phyloP scores from a whole-genome alignment of 2,797 vertebrate genomes.

The Argentina silus region DNA sequence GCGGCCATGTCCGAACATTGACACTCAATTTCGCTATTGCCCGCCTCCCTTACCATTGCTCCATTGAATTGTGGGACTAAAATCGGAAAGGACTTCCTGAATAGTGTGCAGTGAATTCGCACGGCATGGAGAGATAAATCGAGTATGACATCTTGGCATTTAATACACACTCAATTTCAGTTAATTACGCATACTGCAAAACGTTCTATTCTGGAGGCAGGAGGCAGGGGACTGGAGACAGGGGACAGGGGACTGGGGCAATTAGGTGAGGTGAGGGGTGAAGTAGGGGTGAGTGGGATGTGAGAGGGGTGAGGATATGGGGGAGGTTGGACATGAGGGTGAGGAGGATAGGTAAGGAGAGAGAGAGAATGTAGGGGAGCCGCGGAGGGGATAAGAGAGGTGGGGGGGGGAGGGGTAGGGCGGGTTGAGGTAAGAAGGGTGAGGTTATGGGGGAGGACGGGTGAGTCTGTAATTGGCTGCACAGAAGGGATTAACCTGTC shows the following conservation, averaged over 20 bases:
- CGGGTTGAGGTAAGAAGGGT: constrained; percentile 8
- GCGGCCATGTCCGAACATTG: too few relatives aligned
- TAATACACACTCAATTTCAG: constrained; percentile 24
- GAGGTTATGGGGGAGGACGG: constrained; percentile 28
- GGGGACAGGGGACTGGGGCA: too few relatives aligned
- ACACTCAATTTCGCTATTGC: too few relatives aligned
- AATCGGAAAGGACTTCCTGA: too few relatives aligned
- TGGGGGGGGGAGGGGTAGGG: not conserved
- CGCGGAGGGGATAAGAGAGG: too few relatives aligned
- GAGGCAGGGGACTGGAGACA: not conserved
- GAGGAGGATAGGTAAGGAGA: not conserved
- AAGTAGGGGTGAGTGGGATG: not conserved
- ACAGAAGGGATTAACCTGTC: constrained; percentile 75
- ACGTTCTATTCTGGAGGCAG: too few relatives aligned
- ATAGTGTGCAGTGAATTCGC: too few relatives aligned
- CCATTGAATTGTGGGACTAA: constrained; percentile 22
- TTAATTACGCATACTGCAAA: too few relatives aligned
- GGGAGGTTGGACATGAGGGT: not conserved
- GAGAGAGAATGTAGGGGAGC: not conserved
- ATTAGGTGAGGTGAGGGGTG: not conserved
- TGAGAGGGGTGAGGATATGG: not conserved
- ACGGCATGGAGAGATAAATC: too few relatives aligned
- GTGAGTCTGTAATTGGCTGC: constrained; percentile 67
- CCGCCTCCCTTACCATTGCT: not conserved
- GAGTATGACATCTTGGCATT: too few relatives aligned